Evolutionary conservation across 1,140 invertebrate genomes (phyloP), one percentile per base, ranked within the genome.

Genomic region (Vanessa atalanta): DNA sequence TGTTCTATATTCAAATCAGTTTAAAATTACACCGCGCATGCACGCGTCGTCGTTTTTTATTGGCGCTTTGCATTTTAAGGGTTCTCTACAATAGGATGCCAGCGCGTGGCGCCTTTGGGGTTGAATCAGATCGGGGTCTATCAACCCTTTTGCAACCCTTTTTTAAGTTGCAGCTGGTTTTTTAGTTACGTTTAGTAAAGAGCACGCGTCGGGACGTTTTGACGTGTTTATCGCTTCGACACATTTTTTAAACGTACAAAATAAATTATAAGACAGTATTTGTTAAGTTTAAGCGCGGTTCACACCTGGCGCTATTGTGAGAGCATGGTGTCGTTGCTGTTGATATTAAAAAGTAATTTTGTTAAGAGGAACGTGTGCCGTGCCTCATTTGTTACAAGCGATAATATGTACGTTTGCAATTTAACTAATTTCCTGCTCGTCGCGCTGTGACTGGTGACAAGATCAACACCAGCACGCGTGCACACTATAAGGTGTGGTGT

Each of bases 11-110:
- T 91, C 89, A 92, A 91, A 92, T 91, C 83, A 89, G 82, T 92
- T 92, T 92, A 90, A 92, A 91, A 88, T 88, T 82, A 84, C 77
- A 88, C 72, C 79, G 90, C 90, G 90, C 89, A 91, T 90, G 89
- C 89, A 91, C 90, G 88, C 53, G 77, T 37, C 82, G 77, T 11
- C 61, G 77, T 79, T 88, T 89, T 88, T 88, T 88, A 91, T 91
- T 91, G 90, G 89, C 78, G 83, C 82, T 86, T 81, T 69, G 81
- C 77, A 79, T 61, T 81, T 66, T 72, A 80, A 86, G 86, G 85
- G 84, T 76, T 79, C 53, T 23, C 72, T 77, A 79, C 76, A 78
- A 37, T 69, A 71, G 65, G 70, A 76, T 70, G 55, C 65, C 75
- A 70, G 73, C 75, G 61, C 79, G 77, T 69, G 82, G 50, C 76